phyloP scores from a whole-genome alignment of 2,797 vertebrate genomes.

The Ibycter americanus region DNA sequence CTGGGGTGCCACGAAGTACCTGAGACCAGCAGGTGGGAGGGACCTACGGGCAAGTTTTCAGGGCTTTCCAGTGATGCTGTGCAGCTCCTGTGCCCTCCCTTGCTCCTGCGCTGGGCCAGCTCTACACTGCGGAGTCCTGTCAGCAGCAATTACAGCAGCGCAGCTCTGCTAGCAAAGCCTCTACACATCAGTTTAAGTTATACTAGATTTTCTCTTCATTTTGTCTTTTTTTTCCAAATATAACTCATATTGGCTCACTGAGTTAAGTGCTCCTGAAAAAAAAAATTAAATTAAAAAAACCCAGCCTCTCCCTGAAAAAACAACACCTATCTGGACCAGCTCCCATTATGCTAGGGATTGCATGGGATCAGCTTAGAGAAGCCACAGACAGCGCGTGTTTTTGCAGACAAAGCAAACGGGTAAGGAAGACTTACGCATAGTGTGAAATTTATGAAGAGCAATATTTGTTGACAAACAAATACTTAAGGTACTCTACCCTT shows the following conservation, averaged over 20 bases:
- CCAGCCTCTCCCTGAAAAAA: rapidly evolving
- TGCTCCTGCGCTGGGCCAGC: background rate
- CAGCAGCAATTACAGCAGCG: background rate
- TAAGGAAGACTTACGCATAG: background rate
- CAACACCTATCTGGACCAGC: background rate
- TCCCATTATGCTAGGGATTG: background rate
- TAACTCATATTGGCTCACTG: background rate
- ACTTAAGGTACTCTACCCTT: background rate
- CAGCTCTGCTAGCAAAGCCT: background rate
- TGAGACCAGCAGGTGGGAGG: background rate
- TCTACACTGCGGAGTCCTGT: background rate
- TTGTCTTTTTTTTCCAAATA: background rate
- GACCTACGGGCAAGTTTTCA: background rate
- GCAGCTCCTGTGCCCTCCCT: background rate
- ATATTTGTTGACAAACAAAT: slow-evolving; percentile 17
- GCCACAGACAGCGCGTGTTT: background rate
- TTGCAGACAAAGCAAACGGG: background rate
- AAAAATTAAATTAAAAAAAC: background rate
- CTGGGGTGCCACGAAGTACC: background rate
- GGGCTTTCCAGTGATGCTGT: background rate
- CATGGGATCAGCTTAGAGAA: background rate
- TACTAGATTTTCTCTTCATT: background rate
- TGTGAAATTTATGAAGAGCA: background rate
- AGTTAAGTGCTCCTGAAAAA: background rate
- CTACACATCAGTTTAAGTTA: background rate